Evolutionary conservation across 2,888 invertebrate genomes (phyloP).

Genomic region (Chrysina gloriosa): DNA sequence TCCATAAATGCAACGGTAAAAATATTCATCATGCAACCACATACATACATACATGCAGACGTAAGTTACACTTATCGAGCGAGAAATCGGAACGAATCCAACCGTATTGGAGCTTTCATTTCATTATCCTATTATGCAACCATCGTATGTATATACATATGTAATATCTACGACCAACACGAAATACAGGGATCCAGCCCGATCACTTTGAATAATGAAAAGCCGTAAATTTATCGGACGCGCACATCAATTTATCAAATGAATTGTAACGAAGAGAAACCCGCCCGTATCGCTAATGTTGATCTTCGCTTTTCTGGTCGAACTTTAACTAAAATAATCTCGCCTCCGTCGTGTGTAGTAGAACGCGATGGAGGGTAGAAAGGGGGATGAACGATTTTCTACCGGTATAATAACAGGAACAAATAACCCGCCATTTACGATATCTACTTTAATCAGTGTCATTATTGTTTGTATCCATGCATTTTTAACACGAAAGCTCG

Average conservation of each 20-base stretch:
- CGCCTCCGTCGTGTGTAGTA: too few species aligned
- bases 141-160: too few species aligned
- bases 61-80: too few species aligned
- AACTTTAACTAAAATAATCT: slow-evolving; percentile 18
- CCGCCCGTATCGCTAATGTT: slow-evolving; percentile 45
- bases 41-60: too few species aligned
- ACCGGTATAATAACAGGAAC: slow-evolving; percentile 30
- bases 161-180: too few species aligned
- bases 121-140: too few species aligned
- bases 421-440: slow-evolving; percentile 25
- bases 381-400: too few species aligned
- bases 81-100: too few species aligned
- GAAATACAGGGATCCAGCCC: not conserved
- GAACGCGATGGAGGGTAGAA: too few species aligned
- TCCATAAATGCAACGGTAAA: too few species aligned
- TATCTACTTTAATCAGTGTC: slow-evolving; percentile 36
- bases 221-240: slow-evolving; percentile 46
- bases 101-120: too few species aligned
- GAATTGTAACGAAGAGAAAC: slow-evolving; percentile 48
- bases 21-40: too few species aligned
- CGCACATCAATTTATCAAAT: slow-evolving; percentile 51
- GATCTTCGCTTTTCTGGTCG: slow-evolving; percentile 34
- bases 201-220: slow-evolving; percentile 41
- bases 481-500: slow-evolving; percentile 27
- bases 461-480: slow-evolving; percentile 35